phyloP scores from a whole-genome alignment of 2,797 vertebrate species.

The Muraenolepis orangiensis region DNA sequence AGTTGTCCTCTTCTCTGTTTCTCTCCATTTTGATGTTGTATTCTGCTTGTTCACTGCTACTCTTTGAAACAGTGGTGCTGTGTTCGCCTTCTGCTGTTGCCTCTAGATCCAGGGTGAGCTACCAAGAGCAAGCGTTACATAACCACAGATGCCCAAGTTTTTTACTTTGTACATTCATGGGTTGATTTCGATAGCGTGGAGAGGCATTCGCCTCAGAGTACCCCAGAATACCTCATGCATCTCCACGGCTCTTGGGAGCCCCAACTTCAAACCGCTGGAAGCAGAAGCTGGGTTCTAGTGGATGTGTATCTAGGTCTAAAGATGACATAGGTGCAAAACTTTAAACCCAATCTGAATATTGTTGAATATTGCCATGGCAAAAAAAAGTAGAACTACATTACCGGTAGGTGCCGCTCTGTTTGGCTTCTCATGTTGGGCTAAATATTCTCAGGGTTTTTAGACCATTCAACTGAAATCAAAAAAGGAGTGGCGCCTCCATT shows the following conservation, averaged over 20 bases:
- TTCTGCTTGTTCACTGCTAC: not conserved
- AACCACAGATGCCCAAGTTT: conserved; percentile 18
- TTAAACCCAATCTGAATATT: not conserved
- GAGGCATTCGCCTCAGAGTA: conserved; percentile 35
- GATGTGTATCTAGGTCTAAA: not conserved
- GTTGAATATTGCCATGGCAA: too few relatives aligned
- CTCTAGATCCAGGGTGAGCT: conserved; percentile 28
- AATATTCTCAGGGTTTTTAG: not conserved
- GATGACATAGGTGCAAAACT: not conserved
- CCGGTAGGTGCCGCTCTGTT: too few relatives aligned
- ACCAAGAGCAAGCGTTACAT: conserved; percentile 25
- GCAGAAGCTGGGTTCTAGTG: not conserved
- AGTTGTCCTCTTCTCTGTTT: not conserved
- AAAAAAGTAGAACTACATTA: not conserved
- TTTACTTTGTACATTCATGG: conserved; percentile 16
- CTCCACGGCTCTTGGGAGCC: not conserved
- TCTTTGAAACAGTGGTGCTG: not conserved
- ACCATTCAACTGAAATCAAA: not conserved
- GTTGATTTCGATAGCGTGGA: conserved; percentile 25
- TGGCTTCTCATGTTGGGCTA: not conserved
- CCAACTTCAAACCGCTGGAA: not conserved
- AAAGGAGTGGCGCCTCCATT: not conserved
- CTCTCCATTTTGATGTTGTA: not conserved
- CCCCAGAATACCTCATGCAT: conserved; percentile 4
- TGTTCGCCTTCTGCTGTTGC: not conserved